A percentile compares a stretch with the other conserved stretches of the same genome.
phyloP scores from a whole-genome alignment of 2,797 vertebrate species.

The Saxicola maurus region DNA sequence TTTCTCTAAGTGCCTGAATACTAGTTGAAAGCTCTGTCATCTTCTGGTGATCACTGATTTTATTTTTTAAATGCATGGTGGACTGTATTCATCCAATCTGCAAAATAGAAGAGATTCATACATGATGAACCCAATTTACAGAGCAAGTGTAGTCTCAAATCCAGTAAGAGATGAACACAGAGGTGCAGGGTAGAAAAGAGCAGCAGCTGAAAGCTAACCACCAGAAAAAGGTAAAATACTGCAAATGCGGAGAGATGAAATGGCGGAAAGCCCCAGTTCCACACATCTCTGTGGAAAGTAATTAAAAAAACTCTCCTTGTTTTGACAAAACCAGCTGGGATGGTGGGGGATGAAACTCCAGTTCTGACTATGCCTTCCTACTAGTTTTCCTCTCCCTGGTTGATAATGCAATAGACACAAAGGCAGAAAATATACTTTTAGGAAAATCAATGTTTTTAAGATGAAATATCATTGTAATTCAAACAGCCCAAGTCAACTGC shows the following conservation, averaged over 20 bases:
- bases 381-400: conserved; percentile 11
- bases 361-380: background rate
- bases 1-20: background rate
- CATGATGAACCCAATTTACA: background rate
- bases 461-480: conserved; percentile 70
- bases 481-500: conserved; percentile 62
- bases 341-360: background rate
- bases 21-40: conserved; percentile 14
- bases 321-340: background rate
- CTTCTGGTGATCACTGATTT: background rate
- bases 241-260: background rate
- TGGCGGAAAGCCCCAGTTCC: background rate
- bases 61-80: background rate
- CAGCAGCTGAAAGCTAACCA: background rate
- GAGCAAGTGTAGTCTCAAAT: background rate
- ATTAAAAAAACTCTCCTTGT: background rate
- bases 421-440: conserved; percentile 62
- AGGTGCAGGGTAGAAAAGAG: background rate
- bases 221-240: background rate
- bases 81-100: background rate
- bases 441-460: conserved; percentile 73
- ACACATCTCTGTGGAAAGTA: background rate
- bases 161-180: background rate
- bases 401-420: conserved; percentile 65
- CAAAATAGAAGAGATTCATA: background rate